Percentiles rank a stretch among this genome's conserved stretches.
These are phyloP conservation scores for Ctenochaetus hawaiiensis DNA, from an alignment of 2,797 vertebrate species.

Conservation along the genomic window DNA sequence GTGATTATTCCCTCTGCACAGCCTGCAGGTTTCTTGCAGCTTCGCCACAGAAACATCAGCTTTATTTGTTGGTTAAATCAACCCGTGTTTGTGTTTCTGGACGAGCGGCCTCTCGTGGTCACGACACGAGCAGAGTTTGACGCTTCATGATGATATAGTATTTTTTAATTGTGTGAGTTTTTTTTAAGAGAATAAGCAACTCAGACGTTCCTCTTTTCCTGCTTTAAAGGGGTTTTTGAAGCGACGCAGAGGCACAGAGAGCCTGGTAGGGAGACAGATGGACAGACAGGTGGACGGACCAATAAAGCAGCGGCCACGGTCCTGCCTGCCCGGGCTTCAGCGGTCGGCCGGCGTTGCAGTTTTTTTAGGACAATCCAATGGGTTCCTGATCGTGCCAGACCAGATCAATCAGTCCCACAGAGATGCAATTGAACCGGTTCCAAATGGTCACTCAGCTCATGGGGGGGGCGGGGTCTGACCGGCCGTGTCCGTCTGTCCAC, in stretches of 20 bases:
- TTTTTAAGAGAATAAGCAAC: neutral
- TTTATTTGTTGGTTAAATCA: neutral
- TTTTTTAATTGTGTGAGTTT: neutral
- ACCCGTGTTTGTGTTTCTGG: too few relatives aligned
- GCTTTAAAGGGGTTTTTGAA: neutral
- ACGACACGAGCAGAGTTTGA: neutral
- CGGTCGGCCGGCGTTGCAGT: slow-evolving; percentile 11
- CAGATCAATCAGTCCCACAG: slow-evolving; percentile 54
- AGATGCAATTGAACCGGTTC: slow-evolving; percentile 48
- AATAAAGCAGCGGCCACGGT: neutral
- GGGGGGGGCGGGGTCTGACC: slow-evolving; percentile 28
- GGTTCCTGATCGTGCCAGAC: slow-evolving; percentile 44
- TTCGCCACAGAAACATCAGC: neutral
- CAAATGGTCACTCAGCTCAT: slow-evolving; percentile 54
- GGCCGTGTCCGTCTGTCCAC: slow-evolving; percentile 7
- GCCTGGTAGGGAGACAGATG: neutral
- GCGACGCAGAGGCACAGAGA: neutral
- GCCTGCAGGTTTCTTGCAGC: too few relatives aligned
- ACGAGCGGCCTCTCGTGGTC: too few relatives aligned
- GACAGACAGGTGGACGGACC: slow-evolving; percentile 8
- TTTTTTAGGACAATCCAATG: slow-evolving; percentile 29
- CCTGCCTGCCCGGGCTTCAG: neutral
- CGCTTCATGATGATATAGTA: neutral
- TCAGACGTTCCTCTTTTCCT: neutral
- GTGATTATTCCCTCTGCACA: neutral